Percentiles rank a stretch among this genome's conserved stretches.
phyloP scores from a whole-genome alignment of 2,888 invertebrate species.

The Eupithecia vulgata region DNA sequence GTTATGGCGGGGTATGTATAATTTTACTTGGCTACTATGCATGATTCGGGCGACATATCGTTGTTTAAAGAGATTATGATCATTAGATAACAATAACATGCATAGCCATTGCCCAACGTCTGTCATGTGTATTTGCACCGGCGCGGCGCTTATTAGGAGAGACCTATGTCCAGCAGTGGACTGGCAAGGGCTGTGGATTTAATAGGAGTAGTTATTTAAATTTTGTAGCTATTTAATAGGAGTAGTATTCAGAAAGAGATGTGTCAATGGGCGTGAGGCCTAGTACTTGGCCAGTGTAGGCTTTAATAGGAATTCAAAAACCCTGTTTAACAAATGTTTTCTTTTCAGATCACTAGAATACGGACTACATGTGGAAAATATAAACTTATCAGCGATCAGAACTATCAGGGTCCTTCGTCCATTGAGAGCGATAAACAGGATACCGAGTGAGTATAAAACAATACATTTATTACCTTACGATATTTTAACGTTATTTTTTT shows the following conservation, averaged over 20 bases:
- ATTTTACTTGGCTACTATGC: not conserved
- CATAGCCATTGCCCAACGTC: not conserved
- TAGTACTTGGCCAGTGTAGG: not conserved
- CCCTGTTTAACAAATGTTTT: not conserved
- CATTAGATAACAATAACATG: not conserved
- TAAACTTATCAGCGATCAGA: conserved; percentile 98
- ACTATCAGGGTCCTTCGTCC: conserved; percentile 99
- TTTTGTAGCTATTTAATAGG: too few relatives aligned
- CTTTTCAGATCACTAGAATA: conserved; percentile 90
- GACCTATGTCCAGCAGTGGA: not conserved
- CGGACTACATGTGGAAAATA: conserved; percentile 96
- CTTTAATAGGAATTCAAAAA: not conserved
- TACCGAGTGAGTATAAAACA: conserved; percentile 94
- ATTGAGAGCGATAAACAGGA: conserved; percentile 98
- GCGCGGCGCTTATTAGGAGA: not conserved
- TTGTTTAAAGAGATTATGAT: not conserved
- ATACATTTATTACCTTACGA: not conserved
- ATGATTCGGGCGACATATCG: not conserved
- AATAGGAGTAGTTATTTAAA: too few relatives aligned
- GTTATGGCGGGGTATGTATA: conserved; percentile 94
- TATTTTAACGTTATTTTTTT: too few relatives aligned
- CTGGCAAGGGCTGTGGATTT: not conserved
- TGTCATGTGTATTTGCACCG: too few relatives aligned
- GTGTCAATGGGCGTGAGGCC: not conserved
- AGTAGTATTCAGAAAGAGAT: not conserved